These are phyloP conservation scores for Herpetotheres cachinnans DNA, from an alignment of 2,113 vertebrate genomes.

Conservation along the genomic window DNA sequence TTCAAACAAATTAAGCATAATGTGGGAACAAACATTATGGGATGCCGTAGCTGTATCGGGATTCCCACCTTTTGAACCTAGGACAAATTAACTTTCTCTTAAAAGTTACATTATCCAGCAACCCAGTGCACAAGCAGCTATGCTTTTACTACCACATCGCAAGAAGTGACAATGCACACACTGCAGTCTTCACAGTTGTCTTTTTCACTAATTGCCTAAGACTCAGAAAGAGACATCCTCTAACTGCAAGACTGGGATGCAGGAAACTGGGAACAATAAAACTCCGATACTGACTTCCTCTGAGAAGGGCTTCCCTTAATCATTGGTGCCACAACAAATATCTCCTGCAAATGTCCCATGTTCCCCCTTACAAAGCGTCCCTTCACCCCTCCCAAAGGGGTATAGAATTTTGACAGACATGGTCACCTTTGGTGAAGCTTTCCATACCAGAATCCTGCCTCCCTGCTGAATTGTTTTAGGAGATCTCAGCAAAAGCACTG, in stretches of 20 bases:
- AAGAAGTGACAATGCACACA: not conserved
- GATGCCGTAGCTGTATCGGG: not conserved
- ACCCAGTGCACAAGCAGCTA: not conserved
- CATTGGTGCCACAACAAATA: not conserved
- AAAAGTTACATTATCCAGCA: not conserved
- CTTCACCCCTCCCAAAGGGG: rapidly evolving
- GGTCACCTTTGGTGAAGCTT: not conserved
- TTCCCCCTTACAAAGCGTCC: not conserved
- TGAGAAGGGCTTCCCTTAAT: not conserved
- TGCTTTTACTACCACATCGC: not conserved
- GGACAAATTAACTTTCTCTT: not conserved
- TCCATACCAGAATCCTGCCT: not conserved
- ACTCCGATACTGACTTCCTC: not conserved
- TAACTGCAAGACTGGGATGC: not conserved
- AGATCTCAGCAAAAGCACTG: not conserved
- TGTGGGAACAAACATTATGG: not conserved
- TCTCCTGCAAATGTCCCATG: not conserved
- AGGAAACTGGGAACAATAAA: not conserved
- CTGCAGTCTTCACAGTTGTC: not conserved
- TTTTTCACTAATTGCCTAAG: not conserved
- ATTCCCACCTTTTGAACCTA: not conserved
- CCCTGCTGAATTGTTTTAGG: not conserved
- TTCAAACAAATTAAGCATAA: not conserved
- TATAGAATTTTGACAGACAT: not conserved
- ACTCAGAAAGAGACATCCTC: not conserved